phyloP scores from a whole-genome alignment of 2,113 vertebrate species.

The Anguilla rostrata region DNA sequence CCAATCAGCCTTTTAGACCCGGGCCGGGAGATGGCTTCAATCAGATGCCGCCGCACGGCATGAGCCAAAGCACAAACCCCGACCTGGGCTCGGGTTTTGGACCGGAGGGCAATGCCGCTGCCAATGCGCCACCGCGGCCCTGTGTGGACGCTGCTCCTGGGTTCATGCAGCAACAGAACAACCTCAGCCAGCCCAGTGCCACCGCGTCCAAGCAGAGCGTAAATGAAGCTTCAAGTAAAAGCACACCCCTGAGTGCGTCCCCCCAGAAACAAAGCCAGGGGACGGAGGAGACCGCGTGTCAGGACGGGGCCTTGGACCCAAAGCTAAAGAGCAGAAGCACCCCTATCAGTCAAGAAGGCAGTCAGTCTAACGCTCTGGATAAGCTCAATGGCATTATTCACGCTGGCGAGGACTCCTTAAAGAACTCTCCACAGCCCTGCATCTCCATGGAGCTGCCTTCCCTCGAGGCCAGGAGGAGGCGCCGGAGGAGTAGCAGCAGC shows the following conservation, averaged over 20 bases:
- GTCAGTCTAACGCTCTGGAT: constrained; percentile 60
- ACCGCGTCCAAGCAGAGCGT: constrained; percentile 67
- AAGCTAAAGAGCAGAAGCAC: constrained; percentile 60
- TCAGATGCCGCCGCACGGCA: constrained; percentile 61
- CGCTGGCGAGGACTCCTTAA: constrained; percentile 63
- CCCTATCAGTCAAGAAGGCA: constrained; percentile 55
- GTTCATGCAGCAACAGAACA: constrained; percentile 65
- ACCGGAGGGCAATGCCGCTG: constrained; percentile 62
- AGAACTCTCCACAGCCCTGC: constrained; percentile 62
- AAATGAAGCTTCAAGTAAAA: constrained; percentile 61
- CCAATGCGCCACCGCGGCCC: constrained; percentile 51
- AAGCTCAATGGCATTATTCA: constrained; percentile 61
- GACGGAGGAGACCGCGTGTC: constrained; percentile 63
- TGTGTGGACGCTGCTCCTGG: constrained; percentile 63
- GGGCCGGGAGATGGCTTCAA: constrained; percentile 68
- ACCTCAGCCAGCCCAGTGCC: constrained; percentile 62
- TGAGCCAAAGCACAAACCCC: constrained; percentile 62
- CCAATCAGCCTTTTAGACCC: constrained; percentile 73
- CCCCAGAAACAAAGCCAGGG: constrained; percentile 65
- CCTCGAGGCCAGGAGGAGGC: constrained; percentile 23
- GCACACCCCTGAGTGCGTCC: constrained; percentile 51
- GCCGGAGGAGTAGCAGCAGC: constrained; percentile 50
- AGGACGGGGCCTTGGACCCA: constrained; percentile 59
- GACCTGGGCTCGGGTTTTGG: constrained; percentile 64
- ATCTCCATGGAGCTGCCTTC: background rate